phyloP scores from a whole-genome alignment of 2,888 invertebrate species.

The Ormyrus nitidulus region DNA sequence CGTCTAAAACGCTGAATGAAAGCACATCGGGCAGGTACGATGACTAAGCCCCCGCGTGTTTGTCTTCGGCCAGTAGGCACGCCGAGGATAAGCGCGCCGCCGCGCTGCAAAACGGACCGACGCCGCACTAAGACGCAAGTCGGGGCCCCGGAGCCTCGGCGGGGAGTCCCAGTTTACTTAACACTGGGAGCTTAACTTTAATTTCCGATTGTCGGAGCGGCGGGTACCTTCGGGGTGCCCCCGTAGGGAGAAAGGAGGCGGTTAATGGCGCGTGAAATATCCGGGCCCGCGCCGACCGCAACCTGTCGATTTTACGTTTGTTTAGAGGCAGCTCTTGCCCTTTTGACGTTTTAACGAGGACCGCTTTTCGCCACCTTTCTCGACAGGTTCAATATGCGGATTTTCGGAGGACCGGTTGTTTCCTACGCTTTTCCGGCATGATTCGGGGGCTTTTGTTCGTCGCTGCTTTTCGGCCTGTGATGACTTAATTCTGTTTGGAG shows the following conservation, averaged over 20 bases:
- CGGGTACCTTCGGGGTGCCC: conserved; percentile 4
- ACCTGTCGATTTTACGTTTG: conserved; percentile 57
- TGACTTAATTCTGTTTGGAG: conserved; percentile 8
- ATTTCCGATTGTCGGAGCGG: conserved; percentile 64
- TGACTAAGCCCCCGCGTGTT: conserved; percentile 27
- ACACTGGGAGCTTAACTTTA: conserved; percentile 65
- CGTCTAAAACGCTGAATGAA: conserved; percentile 19
- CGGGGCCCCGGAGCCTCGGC: conserved; percentile 29
- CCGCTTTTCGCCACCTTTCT: conserved; percentile 22
- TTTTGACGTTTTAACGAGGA: conserved; percentile 46
- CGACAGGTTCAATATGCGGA: background rate
- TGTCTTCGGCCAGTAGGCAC: background rate
- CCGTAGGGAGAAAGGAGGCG: background rate
- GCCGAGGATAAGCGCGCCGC: too few relatives aligned
- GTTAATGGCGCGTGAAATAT: conserved; percentile 61
- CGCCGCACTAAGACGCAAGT: too few relatives aligned
- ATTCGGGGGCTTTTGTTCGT: background rate
- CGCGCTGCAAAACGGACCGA: too few relatives aligned
- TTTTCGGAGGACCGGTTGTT: background rate
- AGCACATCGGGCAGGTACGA: conserved; percentile 8
- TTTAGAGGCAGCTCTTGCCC: conserved; percentile 21
- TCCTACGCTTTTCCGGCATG: background rate
- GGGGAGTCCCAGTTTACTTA: conserved; percentile 64
- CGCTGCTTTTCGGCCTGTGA: background rate
- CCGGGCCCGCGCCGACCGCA: conserved; percentile 49